Conservation (phyloP, 2,888 invertebrate genomes). For the Nezara viridula region DNA sequence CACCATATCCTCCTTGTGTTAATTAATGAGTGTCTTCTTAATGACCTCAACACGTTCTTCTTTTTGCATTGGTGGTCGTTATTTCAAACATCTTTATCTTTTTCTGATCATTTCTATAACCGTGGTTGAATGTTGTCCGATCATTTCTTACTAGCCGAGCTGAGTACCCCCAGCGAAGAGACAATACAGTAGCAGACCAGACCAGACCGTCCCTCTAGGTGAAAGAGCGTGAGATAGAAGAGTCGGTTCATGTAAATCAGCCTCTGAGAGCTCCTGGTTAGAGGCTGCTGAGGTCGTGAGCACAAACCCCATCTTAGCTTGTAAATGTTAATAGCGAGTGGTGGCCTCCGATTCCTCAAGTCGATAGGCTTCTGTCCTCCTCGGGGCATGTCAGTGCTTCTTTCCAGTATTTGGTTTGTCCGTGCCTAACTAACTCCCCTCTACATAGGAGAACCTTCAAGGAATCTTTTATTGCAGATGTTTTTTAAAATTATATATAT, state of each 20-base stretch:
- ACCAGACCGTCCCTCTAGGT: neutral
- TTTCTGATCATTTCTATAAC: too few relatives aligned
- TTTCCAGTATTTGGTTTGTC: neutral
- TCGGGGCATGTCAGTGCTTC: neutral
- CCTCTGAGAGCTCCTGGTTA: slow-evolving; percentile 21
- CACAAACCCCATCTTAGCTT: slow-evolving; percentile 53
- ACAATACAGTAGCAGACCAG: neutral
- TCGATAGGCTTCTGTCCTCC: slow-evolving; percentile 34
- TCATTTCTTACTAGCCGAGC: neutral
- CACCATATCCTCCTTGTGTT: too few relatives aligned
- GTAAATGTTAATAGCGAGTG: slow-evolving; percentile 48
- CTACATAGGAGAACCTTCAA: neutral
- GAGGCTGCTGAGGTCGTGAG: slow-evolving; percentile 12
- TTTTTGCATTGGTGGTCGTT: too few relatives aligned
- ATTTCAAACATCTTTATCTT: too few relatives aligned
- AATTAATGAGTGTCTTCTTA: too few relatives aligned
- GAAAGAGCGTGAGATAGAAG: slow-evolving; percentile 52
- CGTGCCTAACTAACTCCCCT: neutral
- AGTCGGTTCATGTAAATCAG: slow-evolving; percentile 25
- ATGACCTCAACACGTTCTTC: too few relatives aligned
- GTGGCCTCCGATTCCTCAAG: slow-evolving; percentile 25
- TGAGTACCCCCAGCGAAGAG: neutral
- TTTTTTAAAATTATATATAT: too few relatives aligned
- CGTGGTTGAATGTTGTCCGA: too few relatives aligned
- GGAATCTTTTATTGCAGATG: too few relatives aligned